phyloP scores from a whole-genome alignment of 2,888 invertebrate genomes.

The Trisateles emortualis region DNA sequence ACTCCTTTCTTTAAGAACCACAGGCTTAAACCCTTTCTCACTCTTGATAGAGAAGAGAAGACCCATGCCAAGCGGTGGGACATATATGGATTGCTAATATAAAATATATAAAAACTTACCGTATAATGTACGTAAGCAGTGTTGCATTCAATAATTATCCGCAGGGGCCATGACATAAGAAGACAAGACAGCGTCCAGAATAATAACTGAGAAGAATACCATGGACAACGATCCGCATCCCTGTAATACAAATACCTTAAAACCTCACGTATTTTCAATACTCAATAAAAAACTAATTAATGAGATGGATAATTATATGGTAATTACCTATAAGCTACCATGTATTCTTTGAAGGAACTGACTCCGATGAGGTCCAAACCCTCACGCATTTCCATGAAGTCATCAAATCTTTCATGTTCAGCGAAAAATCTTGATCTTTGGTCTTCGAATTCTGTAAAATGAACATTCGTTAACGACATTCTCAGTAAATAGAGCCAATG shows the following conservation, averaged over 20 bases:
- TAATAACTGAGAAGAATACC: slow-evolving; percentile 90
- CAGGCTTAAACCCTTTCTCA: too few relatives aligned
- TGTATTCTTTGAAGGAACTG: slow-evolving; percentile 85
- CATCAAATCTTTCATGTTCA: slow-evolving; percentile 92
- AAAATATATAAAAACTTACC: slow-evolving; percentile 71
- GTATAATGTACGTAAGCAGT: slow-evolving; percentile 94
- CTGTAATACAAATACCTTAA: slow-evolving; percentile 59
- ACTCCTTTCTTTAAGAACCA: too few relatives aligned
- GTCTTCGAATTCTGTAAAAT: slow-evolving; percentile 91
- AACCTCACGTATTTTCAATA: slow-evolving; percentile 24
- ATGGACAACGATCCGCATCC: slow-evolving; percentile 85
- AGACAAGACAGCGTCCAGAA: slow-evolving; percentile 92
- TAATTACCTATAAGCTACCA: slow-evolving; percentile 83
- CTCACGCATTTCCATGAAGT: slow-evolving; percentile 95
- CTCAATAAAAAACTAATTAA: not conserved
- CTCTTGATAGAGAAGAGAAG: too few relatives aligned
- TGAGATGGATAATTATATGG: slow-evolving; percentile 12
- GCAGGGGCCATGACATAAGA: slow-evolving; percentile 93
- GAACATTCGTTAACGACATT: not conserved
- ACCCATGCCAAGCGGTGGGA: too few relatives aligned
- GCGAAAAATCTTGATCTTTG: slow-evolving; percentile 92
- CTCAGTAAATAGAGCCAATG: not conserved
- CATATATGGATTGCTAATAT: not conserved
- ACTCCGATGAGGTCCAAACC: slow-evolving; percentile 91
- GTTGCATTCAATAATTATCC: slow-evolving; percentile 92